Conservation (phyloP, 2,797 vertebrate genomes). For the Lophius americanus region DNA sequence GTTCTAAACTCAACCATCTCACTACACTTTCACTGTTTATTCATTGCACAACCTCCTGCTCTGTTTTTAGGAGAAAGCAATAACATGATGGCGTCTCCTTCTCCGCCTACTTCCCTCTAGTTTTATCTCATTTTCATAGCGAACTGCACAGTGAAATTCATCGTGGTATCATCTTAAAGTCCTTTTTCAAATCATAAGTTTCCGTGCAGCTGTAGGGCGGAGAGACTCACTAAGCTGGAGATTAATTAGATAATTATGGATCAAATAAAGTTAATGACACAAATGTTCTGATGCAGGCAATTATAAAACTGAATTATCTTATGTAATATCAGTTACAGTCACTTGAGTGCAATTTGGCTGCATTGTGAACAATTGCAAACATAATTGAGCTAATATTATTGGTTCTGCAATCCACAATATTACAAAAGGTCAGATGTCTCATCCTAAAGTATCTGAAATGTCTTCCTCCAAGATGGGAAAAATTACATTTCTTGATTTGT, state of each 20-base stretch:
- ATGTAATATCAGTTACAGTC: slow-evolving; percentile 1
- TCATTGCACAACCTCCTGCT: neutral
- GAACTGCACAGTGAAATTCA: neutral
- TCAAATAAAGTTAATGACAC: slow-evolving; percentile 35
- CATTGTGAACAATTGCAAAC: neutral
- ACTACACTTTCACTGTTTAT: neutral
- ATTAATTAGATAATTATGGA: slow-evolving; percentile 37
- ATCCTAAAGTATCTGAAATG: slow-evolving; percentile 58
- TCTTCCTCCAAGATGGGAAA: slow-evolving; percentile 47
- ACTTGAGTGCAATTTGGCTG: neutral
- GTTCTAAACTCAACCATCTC: slow-evolving; percentile 1
- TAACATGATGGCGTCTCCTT: neutral
- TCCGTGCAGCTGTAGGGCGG: slow-evolving; percentile 22
- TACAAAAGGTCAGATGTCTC: slow-evolving; percentile 44
- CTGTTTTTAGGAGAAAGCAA: neutral
- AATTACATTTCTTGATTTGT: slow-evolving; percentile 52
- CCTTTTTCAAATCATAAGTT: slow-evolving; percentile 3
- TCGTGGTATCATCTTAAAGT: slow-evolving; percentile 14
- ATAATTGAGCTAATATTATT: neutral
- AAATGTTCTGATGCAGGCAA: slow-evolving; percentile 3
- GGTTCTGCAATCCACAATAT: neutral
- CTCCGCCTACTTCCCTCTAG: neutral
- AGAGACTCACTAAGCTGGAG: slow-evolving; percentile 7
- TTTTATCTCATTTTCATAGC: neutral
- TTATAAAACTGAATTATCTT: slow-evolving; percentile 7